These are phyloP conservation scores for Lutraria lutraria DNA, from an alignment of 2,888 invertebrate species.

Conservation along the genomic window DNA sequence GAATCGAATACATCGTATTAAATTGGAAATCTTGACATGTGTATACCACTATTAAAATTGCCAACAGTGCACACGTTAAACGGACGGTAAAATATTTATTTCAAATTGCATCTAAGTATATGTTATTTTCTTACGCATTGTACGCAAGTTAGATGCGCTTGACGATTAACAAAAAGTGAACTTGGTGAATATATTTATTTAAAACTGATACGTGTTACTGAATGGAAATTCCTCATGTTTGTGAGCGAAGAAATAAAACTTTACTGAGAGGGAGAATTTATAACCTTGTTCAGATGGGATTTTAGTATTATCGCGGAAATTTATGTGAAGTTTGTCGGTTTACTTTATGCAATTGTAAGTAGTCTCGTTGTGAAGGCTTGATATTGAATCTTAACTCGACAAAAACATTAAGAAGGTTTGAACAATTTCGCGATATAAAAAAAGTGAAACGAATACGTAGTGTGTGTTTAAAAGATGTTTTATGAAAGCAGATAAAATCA, in stretches of 20 bases:
- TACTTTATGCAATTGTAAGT: not conserved
- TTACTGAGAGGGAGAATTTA: conserved; percentile 11
- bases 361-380: not conserved
- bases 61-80: not conserved
- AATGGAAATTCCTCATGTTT: conserved; percentile 3
- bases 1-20: conserved; percentile 20
- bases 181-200: conserved; percentile 9
- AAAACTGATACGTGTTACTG: conserved; percentile 8
- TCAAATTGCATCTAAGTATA: not conserved
- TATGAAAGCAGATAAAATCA: not conserved
- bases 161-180: not conserved
- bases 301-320: conserved; percentile 26
- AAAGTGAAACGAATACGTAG: not conserved
- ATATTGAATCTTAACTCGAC: not conserved
- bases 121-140: not conserved
- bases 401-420: not conserved
- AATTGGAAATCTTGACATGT: not conserved
- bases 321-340: conserved; percentile 4
- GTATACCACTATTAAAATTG: conserved; percentile 4
- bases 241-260: not conserved
- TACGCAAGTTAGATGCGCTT: not conserved
- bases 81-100: not conserved
- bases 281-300: conserved; percentile 9
- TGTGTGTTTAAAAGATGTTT: not conserved
- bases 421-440: not conserved